phyloP scores from a whole-genome alignment of 1,140 invertebrate genomes.

The Drosophila sturtevanti region DNA sequence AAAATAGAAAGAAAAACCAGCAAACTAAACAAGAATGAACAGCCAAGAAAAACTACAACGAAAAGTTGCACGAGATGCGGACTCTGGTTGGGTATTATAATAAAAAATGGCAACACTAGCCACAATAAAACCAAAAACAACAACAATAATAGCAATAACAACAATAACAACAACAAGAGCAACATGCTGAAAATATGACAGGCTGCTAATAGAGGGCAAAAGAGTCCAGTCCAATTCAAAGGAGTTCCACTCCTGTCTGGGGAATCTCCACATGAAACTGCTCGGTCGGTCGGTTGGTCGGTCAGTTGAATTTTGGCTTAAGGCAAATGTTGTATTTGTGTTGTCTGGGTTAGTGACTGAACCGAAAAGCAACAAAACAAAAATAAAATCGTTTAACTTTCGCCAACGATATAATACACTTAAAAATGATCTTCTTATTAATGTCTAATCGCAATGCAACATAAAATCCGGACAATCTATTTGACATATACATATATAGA shows the following conservation, averaged over 20 bases:
- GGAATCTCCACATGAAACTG: constrained; percentile 19
- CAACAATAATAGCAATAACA: constrained; percentile 5
- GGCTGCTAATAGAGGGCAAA: constrained; percentile 48
- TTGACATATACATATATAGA: too few species aligned
- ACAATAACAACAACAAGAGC: constrained; percentile 1
- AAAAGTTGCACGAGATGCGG: constrained; percentile 16
- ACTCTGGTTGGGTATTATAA: constrained; percentile 28
- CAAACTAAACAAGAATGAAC: constrained; percentile 21
- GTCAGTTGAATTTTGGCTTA: constrained; percentile 23
- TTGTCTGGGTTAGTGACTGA: constrained; percentile 46
- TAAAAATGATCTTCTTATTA: background rate
- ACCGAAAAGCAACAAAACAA: constrained; percentile 6
- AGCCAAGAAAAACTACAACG: constrained; percentile 36
- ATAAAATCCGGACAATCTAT: too few species aligned
- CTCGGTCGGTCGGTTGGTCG: constrained; percentile 10
- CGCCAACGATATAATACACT: background rate
- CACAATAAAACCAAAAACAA: constrained; percentile 1
- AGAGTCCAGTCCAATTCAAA: constrained; percentile 20
- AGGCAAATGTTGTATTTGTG: constrained; percentile 20
- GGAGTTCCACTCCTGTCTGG: background rate
- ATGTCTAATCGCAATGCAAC: background rate
- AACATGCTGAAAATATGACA: constrained; percentile 32
- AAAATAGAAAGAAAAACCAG: constrained; percentile 14
- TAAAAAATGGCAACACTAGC: constrained; percentile 22
- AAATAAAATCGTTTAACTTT: background rate